Percentiles rank a stretch among this genome's conserved stretches.
Conservation (phyloP, 2,888 invertebrate genomes). For the Scaptomyza reducta region DNA sequence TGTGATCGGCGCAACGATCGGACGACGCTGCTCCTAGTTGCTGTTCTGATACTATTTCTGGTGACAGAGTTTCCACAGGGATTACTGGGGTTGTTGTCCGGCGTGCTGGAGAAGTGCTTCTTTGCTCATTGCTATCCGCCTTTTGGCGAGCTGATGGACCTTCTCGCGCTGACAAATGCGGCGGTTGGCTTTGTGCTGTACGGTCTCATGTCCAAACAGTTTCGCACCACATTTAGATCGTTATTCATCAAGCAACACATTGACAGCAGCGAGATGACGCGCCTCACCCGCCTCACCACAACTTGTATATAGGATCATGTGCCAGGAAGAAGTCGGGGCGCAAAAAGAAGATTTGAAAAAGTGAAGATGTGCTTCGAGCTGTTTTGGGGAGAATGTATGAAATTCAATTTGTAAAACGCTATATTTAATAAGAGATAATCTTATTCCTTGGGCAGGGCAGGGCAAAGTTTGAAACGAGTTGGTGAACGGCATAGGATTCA, state of each 20-base stretch:
- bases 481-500: too few species aligned
- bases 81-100: not conserved
- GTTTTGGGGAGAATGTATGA: too few species aligned
- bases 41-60: not conserved
- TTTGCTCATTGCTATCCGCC: not conserved
- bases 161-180: not conserved
- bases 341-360: too few species aligned
- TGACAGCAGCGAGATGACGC: not conserved
- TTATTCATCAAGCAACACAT: not conserved
- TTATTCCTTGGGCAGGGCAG: too few species aligned
- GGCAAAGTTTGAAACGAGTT: too few species aligned
- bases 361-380: too few species aligned
- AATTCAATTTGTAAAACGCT: too few species aligned
- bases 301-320: not conserved
- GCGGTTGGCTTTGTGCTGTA: not conserved
- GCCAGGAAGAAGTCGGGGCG: not conserved
- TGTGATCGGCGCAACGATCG: not conserved
- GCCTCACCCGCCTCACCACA: not conserved
- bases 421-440: too few species aligned
- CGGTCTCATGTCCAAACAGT: not conserved
- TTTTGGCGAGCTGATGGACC: not conserved
- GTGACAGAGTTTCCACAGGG: not conserved
- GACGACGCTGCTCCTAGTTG: not conserved
- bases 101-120: not conserved
- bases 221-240: not conserved